A percentile compares a stretch with the other conserved stretches of the same genome.
Conservation (phyloP, 2,113 vertebrate species). For the Petroica traversi region DNA sequence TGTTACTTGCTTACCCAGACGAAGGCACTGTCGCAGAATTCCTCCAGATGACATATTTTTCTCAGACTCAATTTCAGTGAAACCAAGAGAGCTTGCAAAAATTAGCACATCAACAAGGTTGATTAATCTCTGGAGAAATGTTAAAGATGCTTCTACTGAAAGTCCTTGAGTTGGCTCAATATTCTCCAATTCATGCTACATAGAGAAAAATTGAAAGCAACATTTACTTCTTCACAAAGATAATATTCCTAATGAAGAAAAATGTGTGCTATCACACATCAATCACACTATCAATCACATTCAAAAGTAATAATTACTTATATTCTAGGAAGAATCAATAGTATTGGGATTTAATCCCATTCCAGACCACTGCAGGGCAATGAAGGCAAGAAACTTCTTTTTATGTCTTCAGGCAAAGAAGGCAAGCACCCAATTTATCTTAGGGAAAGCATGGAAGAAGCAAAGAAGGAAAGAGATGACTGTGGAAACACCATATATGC, state of each 20-base stretch:
- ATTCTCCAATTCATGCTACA: slow-evolving; percentile 92
- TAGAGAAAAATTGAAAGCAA: slow-evolving; percentile 6
- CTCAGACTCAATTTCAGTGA: slow-evolving; percentile 97
- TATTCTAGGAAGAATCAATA: neutral
- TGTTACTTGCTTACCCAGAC: slow-evolving; percentile 82
- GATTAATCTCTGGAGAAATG: slow-evolving; percentile 92
- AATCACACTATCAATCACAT: neutral
- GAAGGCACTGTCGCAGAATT: slow-evolving; percentile 93
- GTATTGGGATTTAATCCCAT: neutral
- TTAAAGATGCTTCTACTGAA: slow-evolving; percentile 87
- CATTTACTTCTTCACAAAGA: neutral
- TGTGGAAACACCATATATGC: neutral
- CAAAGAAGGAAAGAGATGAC: neutral
- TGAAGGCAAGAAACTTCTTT: neutral
- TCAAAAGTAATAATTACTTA: neutral
- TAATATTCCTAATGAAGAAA: neutral
- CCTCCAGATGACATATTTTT: slow-evolving; percentile 99
- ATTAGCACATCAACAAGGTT: slow-evolving; percentile 94
- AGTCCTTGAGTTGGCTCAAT: slow-evolving; percentile 94
- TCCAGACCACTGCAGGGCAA: neutral
- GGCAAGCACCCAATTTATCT: neutral
- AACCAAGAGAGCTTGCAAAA: slow-evolving; percentile 96
- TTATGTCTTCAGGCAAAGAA: neutral
- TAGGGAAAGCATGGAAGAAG: neutral
- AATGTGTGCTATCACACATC: neutral